These are phyloP conservation scores for Zaprionus capensis DNA, from an alignment of 1,140 invertebrate species.

Conservation along the genomic window DNA sequence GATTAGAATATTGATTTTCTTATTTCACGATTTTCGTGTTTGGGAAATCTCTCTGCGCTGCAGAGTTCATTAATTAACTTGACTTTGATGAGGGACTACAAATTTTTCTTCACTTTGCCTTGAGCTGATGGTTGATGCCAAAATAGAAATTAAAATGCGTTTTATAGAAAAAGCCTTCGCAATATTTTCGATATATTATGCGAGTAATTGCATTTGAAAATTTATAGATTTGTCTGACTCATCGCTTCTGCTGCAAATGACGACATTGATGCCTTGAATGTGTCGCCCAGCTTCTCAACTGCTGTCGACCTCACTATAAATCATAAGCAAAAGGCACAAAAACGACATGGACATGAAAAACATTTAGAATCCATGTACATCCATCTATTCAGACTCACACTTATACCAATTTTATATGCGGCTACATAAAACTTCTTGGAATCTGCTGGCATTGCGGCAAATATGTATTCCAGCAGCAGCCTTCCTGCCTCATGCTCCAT, in stretches of 20 bases:
- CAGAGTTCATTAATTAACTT: conserved; percentile 69
- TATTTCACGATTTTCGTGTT: not conserved
- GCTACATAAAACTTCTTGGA: conserved; percentile 71
- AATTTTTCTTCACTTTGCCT: conserved; percentile 51
- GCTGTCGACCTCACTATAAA: conserved; percentile 31
- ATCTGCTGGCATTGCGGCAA: conserved; percentile 66
- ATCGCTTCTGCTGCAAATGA: conserved; percentile 37
- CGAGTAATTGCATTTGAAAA: conserved; percentile 71
- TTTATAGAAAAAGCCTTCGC: conserved; percentile 17
- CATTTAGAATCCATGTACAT: conserved; percentile 52
- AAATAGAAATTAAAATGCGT: not conserved
- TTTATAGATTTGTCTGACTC: conserved; percentile 53
- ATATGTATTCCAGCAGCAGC: conserved; percentile 63
- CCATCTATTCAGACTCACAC: not conserved
- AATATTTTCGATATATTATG: conserved; percentile 59
- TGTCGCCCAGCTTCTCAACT: not conserved
- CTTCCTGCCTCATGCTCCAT: not conserved
- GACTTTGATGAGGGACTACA: conserved; percentile 74
- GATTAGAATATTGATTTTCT: conserved; percentile 73
- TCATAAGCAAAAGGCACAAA: conserved; percentile 56
- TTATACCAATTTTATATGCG: conserved; percentile 1
- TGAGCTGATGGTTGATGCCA: conserved; percentile 6
- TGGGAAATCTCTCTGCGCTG: not conserved
- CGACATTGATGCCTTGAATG: conserved; percentile 17
- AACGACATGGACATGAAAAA: conserved; percentile 46